These are phyloP conservation scores for Amphipoea lucens DNA, from an alignment of 2,888 invertebrate species.

Conservation along the genomic window DNA sequence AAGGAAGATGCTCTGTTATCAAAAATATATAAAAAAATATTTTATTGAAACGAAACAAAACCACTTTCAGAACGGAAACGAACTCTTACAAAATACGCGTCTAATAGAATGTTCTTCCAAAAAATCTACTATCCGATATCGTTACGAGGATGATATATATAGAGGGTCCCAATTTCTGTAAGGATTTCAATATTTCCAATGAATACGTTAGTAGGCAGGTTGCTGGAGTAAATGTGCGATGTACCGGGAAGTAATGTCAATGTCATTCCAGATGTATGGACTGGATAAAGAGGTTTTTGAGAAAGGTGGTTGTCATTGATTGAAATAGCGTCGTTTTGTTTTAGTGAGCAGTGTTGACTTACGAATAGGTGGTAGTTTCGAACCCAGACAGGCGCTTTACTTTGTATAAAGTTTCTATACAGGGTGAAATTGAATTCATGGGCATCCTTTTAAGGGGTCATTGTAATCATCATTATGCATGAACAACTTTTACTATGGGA, in stretches of 20 bases:
- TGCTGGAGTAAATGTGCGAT: conserved; percentile 31
- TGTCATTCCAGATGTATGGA: conserved; percentile 45
- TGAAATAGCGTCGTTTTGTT: background rate
- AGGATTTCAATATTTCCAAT: conserved; percentile 76
- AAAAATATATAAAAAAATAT: conserved; percentile 22
- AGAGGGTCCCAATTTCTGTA: conserved; percentile 68
- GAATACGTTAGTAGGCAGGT: conserved; percentile 74
- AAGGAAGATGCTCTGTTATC: background rate
- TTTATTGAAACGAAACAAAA: conserved; percentile 24
- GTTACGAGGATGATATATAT: conserved; percentile 66
- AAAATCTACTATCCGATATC: conserved; percentile 53
- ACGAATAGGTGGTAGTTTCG: background rate
- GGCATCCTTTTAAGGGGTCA: no score
- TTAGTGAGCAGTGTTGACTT: background rate
- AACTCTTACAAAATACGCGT: conserved; percentile 54
- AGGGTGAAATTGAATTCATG: no score
- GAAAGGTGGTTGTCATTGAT: background rate
- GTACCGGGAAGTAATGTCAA: conserved; percentile 34
- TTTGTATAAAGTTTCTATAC: background rate
- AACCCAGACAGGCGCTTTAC: background rate
- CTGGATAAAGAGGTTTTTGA: conserved; percentile 11
- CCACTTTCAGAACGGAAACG: conserved; percentile 21
- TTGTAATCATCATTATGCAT: no score
- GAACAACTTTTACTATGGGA: no score
- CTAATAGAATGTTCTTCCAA: conserved; percentile 50